Evolutionary conservation across 1,140 invertebrate genomes (phyloP), one percentile per base, ranked within the genome.

Genomic region (Octopus bimaculoides): DNA sequence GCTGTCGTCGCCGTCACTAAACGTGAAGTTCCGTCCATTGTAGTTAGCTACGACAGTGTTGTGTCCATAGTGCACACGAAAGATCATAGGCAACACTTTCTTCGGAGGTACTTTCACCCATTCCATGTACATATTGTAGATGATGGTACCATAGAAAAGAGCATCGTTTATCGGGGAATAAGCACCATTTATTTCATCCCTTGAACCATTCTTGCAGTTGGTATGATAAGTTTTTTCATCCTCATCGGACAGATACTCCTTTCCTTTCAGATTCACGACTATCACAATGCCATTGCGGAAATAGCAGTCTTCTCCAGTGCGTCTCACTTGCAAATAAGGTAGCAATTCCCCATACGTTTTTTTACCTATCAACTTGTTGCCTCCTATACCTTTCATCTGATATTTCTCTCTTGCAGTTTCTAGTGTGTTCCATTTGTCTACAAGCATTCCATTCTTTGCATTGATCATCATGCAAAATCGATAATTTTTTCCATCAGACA

Each of bases 21-120:
- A 81, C 52, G 69, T 61, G 14, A 81, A 26, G 26, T 61, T 73
- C 0, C 14, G n/a, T 1, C 78, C 78, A 56, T 82, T 81, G 55
- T 78, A 85, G 26, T 79, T 76, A 5, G 83, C 83, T 0, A 75
- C 78, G 8, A 77, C 41, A 14, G 76, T 10, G n/a, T 81, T 78
- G 17, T 76, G 52, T 6, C 84, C 83, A 71, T 84, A 82, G 77
- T 86, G 85, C 14, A 86, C 84, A 52, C 78, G 82, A 4, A 86
- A 12, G 17, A 80, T 54, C 5, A 82, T 66, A 5, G 83, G 83
- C 17, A 52, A 54, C 5, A 81, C 26, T 9, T 69, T 77, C 14
- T 82, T 56, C 0, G 80, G 79, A 0, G 66, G 12, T 0, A 78
- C 56, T 20, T 82, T 54, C 52, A 80, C 77, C 79, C 81, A 84